Evolutionary conservation across 2,888 invertebrate genomes (phyloP), one percentile per base, ranked within the genome.

Genomic region (Euclidia mi): DNA sequence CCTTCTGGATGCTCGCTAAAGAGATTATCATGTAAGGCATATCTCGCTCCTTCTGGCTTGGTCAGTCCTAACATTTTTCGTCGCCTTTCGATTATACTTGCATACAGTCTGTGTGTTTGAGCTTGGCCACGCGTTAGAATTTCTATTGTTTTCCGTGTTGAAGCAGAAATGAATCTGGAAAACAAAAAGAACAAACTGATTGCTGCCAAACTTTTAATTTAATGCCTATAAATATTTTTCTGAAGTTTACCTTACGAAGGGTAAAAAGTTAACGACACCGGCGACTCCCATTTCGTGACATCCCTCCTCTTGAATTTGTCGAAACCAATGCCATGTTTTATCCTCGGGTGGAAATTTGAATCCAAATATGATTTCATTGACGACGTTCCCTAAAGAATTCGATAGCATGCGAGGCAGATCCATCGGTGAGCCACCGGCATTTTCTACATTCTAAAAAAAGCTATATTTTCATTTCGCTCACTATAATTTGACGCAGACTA

Each of bases 231-330:
- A 14, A 4, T 14, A 2, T 2, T 14, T 11, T 18, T n/a, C 18
- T 25, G n/a, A 29, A 25, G 6, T 44, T 48, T 81, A 97, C 96
- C 97, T 96, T 37, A 98, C 88, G 81, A 97, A 96, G 10, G 98
- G 98, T 64, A 98, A 91, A 88, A 98, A 98, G 87, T 98, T 98
- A 1, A 98, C 95, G 9, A 97, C 96, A 1, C 97, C 98, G 0
- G 98, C 96, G 1, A 98, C 96, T 0, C 98, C 98, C 81, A 98
- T 97, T 75, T 96, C 95, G 81, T 97, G 97, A 43, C 97, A 96
- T 0, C 98, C 98, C 84, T 98, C 97, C 81, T 98, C 98, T 85
- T 98, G 97, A 45, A 97, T 92, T 71, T 96, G 91, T 76, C 97
- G 96, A 51, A 98, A 90, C 96, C 97, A 97, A 51, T 91, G 92